A percentile compares a stretch with the other conserved stretches of the same genome.
These are phyloP conservation scores for Scolanthus callimorphus DNA, from an alignment of 92 coral and sea anemone species.

Conservation along the genomic window DNA sequence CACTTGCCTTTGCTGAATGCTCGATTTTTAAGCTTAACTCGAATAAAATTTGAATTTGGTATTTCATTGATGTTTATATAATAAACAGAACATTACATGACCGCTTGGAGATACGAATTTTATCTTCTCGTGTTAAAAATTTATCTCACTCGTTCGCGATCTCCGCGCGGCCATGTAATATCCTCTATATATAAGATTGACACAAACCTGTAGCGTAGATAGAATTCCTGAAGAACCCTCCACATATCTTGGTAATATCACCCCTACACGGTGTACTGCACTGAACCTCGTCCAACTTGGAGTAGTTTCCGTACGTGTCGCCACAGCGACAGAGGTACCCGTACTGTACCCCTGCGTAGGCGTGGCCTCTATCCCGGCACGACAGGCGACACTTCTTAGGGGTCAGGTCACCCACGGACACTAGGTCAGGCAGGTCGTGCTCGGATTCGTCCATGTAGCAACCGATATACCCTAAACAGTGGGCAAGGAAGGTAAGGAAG, in stretches of 20 bases:
- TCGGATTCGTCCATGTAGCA: constrained; percentile 87
- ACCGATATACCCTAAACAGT: constrained; percentile 83
- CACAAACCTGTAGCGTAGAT: constrained; percentile 85
- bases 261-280: constrained; percentile 82
- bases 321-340: constrained; percentile 99
- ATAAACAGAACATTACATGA: too few species aligned
- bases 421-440: constrained; percentile 70
- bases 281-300: constrained; percentile 64
- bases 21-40: too few species aligned
- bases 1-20: too few species aligned
- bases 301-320: constrained; percentile 84
- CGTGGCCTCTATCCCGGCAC: constrained; percentile 76
- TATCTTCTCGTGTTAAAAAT: too few species aligned
- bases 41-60: too few species aligned
- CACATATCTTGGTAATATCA: constrained; percentile 81
- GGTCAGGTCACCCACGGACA: constrained; percentile 78
- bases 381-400: constrained; percentile 84
- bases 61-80: too few species aligned
- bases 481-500: too few species aligned
- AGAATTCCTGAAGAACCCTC: constrained; percentile 89
- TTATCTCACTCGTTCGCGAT: too few species aligned
- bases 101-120: too few species aligned
- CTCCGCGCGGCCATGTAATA: too few species aligned
- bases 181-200: too few species aligned
- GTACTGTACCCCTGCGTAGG: constrained; percentile 96